These are phyloP conservation scores for Cantharis flavilabris DNA, from an alignment of 2,888 invertebrate genomes.

Conservation along the genomic window DNA sequence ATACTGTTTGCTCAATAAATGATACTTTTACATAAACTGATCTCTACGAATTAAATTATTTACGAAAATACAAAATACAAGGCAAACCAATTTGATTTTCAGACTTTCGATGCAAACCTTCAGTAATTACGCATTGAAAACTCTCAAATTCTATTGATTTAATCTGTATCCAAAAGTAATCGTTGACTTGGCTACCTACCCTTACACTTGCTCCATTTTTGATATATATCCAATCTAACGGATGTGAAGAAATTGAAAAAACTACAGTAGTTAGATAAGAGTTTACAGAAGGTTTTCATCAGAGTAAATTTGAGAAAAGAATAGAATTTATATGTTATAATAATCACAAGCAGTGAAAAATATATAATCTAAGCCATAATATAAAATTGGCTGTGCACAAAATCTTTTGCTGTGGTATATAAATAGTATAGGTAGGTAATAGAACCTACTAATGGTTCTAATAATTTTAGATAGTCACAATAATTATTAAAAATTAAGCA, in stretches of 20 bases:
- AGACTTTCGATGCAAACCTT: background rate
- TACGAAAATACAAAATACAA: background rate
- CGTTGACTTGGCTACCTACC: background rate
- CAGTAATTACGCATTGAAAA: background rate
- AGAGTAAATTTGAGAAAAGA: background rate
- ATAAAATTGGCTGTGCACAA: background rate
- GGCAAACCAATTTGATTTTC: background rate
- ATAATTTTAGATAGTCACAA: too few species aligned
- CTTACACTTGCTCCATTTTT: background rate
- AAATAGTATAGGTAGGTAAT: background rate
- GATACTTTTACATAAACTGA: background rate
- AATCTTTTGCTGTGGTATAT: background rate
- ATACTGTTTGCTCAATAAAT: too few species aligned
- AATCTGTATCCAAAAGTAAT: background rate
- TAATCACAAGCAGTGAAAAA: background rate
- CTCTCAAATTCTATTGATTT: background rate
- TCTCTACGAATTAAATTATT: background rate
- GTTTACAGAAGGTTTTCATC: background rate
- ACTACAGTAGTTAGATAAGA: background rate
- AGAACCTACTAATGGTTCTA: background rate
- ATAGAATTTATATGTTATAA: background rate
- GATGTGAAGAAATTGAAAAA: background rate
- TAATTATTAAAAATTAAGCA: background rate
- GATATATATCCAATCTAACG: background rate
- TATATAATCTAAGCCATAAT: too few species aligned